These are phyloP conservation scores for Lathronympha strigana DNA, from an alignment of 2,888 invertebrate species.

Conservation along the genomic window DNA sequence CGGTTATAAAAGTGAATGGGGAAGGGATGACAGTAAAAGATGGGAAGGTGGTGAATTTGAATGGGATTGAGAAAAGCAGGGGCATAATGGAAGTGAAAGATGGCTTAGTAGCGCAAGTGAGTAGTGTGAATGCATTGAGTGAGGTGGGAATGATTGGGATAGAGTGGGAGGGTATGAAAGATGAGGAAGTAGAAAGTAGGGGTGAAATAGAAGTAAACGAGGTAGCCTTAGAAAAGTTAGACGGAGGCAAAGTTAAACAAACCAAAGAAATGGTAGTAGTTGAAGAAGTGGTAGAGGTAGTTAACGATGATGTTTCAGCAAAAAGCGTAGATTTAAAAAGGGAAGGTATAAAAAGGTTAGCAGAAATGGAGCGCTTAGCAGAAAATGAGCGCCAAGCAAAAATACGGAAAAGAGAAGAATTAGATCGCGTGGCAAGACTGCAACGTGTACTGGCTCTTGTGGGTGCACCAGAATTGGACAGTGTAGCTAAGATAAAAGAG, in stretches of 20 bases:
- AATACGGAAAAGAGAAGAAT: conserved; percentile 14
- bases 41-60: neutral
- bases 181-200: neutral
- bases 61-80: neutral
- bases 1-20: neutral
- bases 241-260: neutral
- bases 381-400: conserved; percentile 9
- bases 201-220: neutral
- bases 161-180: neutral
- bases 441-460: conserved; percentile 24
- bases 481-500: conserved; percentile 4
- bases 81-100: neutral
- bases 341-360: conserved; percentile 8
- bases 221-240: neutral
- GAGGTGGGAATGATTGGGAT: neutral
- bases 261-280: neutral
- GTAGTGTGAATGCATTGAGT: neutral
- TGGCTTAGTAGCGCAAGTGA: neutral
- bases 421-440: conserved; percentile 20
- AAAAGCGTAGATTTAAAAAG: neutral
- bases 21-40: no score
- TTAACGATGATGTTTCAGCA: neutral
- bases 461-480: conserved; percentile 16
- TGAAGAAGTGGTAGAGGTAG: neutral
- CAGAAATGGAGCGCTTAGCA: conserved; percentile 10